These are phyloP conservation scores for Cisticola juncidis DNA, from an alignment of 2,113 vertebrate genomes.

Conservation along the genomic window DNA sequence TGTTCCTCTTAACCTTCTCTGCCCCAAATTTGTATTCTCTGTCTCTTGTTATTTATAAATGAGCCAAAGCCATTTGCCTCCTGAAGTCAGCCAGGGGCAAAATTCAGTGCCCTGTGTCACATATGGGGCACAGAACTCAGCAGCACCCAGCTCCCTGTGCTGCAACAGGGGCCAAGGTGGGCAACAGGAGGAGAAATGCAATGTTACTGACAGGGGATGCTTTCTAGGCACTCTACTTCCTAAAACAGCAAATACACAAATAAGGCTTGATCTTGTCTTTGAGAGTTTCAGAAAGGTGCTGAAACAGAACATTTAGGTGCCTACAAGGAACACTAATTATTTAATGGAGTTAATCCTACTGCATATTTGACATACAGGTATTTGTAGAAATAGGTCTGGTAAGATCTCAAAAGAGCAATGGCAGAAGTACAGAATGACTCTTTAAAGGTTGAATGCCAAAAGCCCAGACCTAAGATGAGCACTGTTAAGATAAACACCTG, in stretches of 20 bases:
- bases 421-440: background rate
- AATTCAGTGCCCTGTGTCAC: slow-evolving; percentile 2
- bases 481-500: background rate
- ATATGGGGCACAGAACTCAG: background rate
- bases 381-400: background rate
- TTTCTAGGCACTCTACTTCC: background rate
- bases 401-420: background rate
- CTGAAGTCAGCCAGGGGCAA: background rate
- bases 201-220: background rate
- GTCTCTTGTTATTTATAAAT: background rate
- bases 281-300: background rate
- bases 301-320: background rate
- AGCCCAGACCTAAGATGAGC: background rate
- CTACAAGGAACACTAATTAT: background rate
- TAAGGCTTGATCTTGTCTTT: background rate
- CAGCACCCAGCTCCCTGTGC: background rate
- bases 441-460: background rate
- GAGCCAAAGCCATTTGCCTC: slow-evolving; percentile 2
- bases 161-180: background rate
- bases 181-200: background rate
- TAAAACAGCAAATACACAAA: background rate
- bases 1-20: background rate
- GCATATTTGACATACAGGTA: background rate
- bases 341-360: background rate
- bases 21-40: background rate